Evolutionary conservation across 2,888 invertebrate genomes (phyloP), one percentile per base, ranked within the genome.

Genomic region (Agrochola lota): DNA sequence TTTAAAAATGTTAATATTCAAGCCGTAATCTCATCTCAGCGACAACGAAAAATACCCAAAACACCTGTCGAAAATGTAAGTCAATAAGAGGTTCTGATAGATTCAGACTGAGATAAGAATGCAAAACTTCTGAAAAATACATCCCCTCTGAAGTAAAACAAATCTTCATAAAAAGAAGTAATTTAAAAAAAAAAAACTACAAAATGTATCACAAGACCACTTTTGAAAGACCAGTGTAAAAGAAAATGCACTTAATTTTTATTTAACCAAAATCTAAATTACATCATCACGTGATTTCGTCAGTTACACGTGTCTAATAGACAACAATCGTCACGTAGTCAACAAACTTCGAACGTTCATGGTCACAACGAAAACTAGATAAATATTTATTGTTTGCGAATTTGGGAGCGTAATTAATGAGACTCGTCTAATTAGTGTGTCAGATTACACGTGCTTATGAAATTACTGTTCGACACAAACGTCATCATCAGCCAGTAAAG

Each of bases 291-390:
- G 26, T 70, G 62, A 40, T 40, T 57, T 20, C 15, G 6, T 2
- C 40, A 43, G 20, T 43, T 59, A 63, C 26, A 23, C 69, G 35
- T 66, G 17, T 68, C 9, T 55, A 70, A 49, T 20, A 71, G 55
- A 71, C 68, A 67, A 82, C 59, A 63, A n/a, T n/a, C 12, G 73
- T 83, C 74, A 83, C 84, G 84, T 78, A 72, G 68, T 52, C 86
- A n/a, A 59, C 71, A 62, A 43, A 59, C 74, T 66, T n/a, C n/a
- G 15, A 59, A 30, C 59, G 64, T 78, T 86, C 86, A 83, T 55
- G 79, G 78, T 66, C 86, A 70, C 52, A 59, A 26, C 40, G 8
- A 52, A 30, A 46, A 67, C 49, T 55, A 77, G 83, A 83, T 77
- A 82, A 77, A 67, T 75, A 60, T 55, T 26, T 20, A 26, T 68